These are phyloP conservation scores for Leptoteleia sp. DNA, from an alignment of 1,140 invertebrate genomes.

Conservation along the genomic window DNA sequence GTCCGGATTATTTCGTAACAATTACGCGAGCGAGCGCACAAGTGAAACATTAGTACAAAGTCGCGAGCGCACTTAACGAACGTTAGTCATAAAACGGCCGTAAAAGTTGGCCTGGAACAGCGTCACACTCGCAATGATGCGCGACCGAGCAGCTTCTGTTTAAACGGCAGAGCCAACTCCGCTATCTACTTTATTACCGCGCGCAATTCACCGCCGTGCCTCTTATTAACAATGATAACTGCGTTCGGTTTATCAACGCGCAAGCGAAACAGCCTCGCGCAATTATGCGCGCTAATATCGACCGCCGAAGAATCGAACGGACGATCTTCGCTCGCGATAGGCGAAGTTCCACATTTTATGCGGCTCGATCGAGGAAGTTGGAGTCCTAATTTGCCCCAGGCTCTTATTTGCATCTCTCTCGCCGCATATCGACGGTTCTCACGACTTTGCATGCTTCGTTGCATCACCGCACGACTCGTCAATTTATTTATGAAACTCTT, in stretches of 20 bases:
- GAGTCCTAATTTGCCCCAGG: conserved; percentile 60
- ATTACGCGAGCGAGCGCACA: background rate
- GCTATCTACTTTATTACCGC: conserved; percentile 33
- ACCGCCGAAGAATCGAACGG: conserved; percentile 17
- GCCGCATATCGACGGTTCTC: conserved; percentile 55
- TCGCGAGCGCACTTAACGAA: conserved; percentile 21
- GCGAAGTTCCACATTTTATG: conserved; percentile 52
- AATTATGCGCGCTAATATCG: conserved; percentile 43
- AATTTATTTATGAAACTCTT: conserved; percentile 57
- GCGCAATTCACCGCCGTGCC: conserved; percentile 28
- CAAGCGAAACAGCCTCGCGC: conserved; percentile 4
- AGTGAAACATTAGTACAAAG: conserved; percentile 12
- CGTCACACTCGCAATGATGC: conserved; percentile 16
- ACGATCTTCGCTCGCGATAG: conserved; percentile 49
- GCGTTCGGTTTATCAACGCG: conserved; percentile 19
- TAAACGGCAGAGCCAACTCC: background rate
- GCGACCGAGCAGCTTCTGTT: conserved; percentile 18
- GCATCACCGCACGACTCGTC: conserved; percentile 46
- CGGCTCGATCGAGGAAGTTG: conserved; percentile 57
- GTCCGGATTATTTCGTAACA: conserved; percentile 17
- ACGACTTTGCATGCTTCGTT: conserved; percentile 56
- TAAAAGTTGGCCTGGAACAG: conserved; percentile 28
- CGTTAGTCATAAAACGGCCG: conserved; percentile 23
- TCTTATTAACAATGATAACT: conserved; percentile 47
- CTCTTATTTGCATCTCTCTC: conserved; percentile 62